Evolutionary conservation across 2,113 vertebrate species (phyloP), one percentile per base, ranked within the genome.

Genomic region (Spea multiplicata): DNA sequence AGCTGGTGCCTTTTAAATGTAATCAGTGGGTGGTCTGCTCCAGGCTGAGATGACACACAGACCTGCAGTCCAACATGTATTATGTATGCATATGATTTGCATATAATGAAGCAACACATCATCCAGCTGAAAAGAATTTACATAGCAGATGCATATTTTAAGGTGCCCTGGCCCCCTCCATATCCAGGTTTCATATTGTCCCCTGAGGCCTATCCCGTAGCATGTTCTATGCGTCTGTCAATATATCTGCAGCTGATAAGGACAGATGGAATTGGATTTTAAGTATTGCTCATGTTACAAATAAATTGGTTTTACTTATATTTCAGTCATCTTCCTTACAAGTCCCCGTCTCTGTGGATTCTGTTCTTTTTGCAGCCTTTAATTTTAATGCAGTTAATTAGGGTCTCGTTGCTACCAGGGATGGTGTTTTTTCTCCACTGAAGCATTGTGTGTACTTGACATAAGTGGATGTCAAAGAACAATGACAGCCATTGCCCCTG

Each of bases 241-340:
- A 4, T 67, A n/a, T 57, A 30, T 7, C 6, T 45, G 5, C 67
- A n/a, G 66, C 30, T 30, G 55, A 70, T 75, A 46, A 8, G 55
- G 50, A 70, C 66, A 7, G 45, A 16, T 70, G 44, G 46, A 77
- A 50, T 64, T 70, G 6, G 6, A 62, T 62, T 61, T 61, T 44
- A 5, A 61, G 53, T 8, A 44, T 61, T 59, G 57, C 16, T 70
- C 53, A 77, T 44, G 16, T 59, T 61, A 59, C 66, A 47, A 53
- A 59, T 62, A 77, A 70, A 77, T 77, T 48, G 44, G 12, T 59
- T 71, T 70, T 76, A 61, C 70, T 76, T 77, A 47, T 46, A n/a
- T 14, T 70, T 70, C 6, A 67, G 16, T 59, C 66, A 68, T 47
- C 5, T 77, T 45, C 13, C n/a, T 76, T 76, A 48, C 75, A 49